Conservation (phyloP, 1,140 invertebrate genomes). For the fruit fly (Drosophila melanogaster) region DNA sequence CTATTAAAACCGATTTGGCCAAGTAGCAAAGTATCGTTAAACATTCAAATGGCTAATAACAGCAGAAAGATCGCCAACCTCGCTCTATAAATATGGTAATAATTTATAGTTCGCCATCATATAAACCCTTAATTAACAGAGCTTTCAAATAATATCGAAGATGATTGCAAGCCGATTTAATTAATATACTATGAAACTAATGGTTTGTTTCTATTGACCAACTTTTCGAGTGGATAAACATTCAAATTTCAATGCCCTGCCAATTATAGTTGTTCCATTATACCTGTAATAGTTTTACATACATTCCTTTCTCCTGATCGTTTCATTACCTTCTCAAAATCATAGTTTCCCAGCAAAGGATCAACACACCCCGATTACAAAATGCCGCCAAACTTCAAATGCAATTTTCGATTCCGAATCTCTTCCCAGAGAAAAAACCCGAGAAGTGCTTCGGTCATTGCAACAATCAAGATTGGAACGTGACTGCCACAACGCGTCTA, state of each 20-base stretch:
- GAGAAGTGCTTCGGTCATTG: conserved; percentile 39
- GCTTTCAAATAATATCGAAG: too few relatives aligned
- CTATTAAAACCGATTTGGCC: conserved; percentile 12
- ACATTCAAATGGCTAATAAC: neutral
- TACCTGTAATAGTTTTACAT: neutral
- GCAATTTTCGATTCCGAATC: conserved; percentile 31
- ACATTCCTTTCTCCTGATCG: too few relatives aligned
- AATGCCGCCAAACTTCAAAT: conserved; percentile 47
- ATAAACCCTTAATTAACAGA: too few relatives aligned
- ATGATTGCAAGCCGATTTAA: neutral
- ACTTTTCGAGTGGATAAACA: neutral
- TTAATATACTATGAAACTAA: neutral
- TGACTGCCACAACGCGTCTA: conserved; percentile 69
- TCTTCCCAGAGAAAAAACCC: conserved; percentile 14
- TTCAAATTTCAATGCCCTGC: neutral
- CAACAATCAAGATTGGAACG: conserved; percentile 58
- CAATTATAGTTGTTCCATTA: conserved; percentile 1
- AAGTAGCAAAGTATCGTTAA: neutral
- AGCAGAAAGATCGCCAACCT: conserved; percentile 18
- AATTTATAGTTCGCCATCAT: neutral
- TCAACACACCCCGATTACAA: conserved; percentile 7
- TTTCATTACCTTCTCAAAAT: neutral
- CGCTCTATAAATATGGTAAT: neutral
- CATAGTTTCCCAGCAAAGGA: conserved; percentile 11
- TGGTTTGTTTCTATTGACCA: neutral